Evolutionary conservation across 1,140 invertebrate genomes (phyloP), one percentile per base, ranked within the genome.

Genomic region (Lithobius niger): DNA sequence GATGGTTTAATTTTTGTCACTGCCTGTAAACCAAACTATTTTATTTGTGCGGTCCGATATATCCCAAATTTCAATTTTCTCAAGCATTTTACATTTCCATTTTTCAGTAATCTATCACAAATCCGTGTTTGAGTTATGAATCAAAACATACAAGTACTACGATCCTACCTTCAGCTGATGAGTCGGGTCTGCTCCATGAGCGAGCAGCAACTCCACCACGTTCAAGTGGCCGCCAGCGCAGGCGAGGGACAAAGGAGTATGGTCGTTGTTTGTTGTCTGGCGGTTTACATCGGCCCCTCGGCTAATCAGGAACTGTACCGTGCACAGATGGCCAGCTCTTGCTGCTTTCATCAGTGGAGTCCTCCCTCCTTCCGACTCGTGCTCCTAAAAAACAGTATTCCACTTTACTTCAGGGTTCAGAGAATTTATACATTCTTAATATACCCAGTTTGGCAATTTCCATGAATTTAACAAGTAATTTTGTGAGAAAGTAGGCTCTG

Each of bases 321-420:
- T 96, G 67, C 89, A 92, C n/a, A 93, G 75, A 72, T 99, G 95
- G n/a, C 95, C 95, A 51, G 95, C 94, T 66, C 96, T 83, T 59
- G 92, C 92, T n/a, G 96, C 93, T 72, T 99, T 89, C 96, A 99
- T 99, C 57, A 99, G 71, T 26, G 96, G 95, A 27, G 95, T 97
- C 69, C 87, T 79, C 31, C 85, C 92, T 61, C 87, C 92, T 76
- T 91, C 89, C n/a, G 86, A 90, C 73, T 89, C 84, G 67, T 93
- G 88, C 71, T 94, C 89, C 79, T 81, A 62, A 58, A 71, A 22
- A 45, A 50, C 25, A 27, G 43, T n/a, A n/a, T n/a, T n/a, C n/a
- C n/a, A n/a, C n/a, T n/a, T n/a, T n/a, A n/a, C n/a, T n/a, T n/a
- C n/a, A n/a, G n/a, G n/a, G n/a, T n/a, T n/a, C n/a, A n/a, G n/a